These are phyloP conservation scores for Aphrophora alni DNA, from an alignment of 2,888 invertebrate species.

Conservation along the genomic window DNA sequence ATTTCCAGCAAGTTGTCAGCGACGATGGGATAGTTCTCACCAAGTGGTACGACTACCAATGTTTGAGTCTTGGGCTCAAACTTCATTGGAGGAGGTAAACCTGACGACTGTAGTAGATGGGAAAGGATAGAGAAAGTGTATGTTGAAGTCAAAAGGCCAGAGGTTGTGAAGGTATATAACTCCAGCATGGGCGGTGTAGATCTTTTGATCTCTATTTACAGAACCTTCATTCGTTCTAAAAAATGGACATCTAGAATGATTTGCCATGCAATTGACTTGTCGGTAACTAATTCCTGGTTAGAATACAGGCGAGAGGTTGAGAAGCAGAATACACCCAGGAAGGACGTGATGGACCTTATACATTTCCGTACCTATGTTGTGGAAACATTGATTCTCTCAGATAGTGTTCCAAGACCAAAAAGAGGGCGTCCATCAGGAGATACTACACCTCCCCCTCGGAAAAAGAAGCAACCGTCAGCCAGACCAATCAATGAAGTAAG, in stretches of 20 bases:
- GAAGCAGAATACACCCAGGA: conserved; percentile 17
- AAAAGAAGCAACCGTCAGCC: not conserved
- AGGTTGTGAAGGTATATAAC: conserved; percentile 36
- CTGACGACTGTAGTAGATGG: conserved; percentile 32
- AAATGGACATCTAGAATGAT: conserved; percentile 41
- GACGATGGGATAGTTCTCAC: conserved; percentile 34
- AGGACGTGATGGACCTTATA: conserved; percentile 35
- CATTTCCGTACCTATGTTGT: conserved; percentile 36
- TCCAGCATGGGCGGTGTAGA: conserved; percentile 41
- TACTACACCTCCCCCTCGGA: not conserved
- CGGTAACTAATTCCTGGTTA: conserved; percentile 39
- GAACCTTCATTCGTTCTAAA: conserved; percentile 33
- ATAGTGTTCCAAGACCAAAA: conserved; percentile 18
- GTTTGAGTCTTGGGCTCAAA: conserved; percentile 30
- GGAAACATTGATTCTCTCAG: conserved; percentile 27
- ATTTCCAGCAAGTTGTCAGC: conserved; percentile 17
- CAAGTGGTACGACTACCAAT: conserved; percentile 38
- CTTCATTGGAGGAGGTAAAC: conserved; percentile 32
- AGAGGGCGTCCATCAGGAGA: conserved; percentile 29
- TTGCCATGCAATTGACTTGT: conserved; percentile 36
- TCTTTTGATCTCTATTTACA: conserved; percentile 36
- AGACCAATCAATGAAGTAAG: not conserved
- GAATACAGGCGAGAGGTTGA: conserved; percentile 35
- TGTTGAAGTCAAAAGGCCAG: conserved; percentile 31
- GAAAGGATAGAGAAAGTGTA: conserved; percentile 30